Evolutionary conservation across 2,888 invertebrate species (phyloP), one percentile per base, ranked within the genome.

Genomic region (Caradrina clavipalpis): DNA sequence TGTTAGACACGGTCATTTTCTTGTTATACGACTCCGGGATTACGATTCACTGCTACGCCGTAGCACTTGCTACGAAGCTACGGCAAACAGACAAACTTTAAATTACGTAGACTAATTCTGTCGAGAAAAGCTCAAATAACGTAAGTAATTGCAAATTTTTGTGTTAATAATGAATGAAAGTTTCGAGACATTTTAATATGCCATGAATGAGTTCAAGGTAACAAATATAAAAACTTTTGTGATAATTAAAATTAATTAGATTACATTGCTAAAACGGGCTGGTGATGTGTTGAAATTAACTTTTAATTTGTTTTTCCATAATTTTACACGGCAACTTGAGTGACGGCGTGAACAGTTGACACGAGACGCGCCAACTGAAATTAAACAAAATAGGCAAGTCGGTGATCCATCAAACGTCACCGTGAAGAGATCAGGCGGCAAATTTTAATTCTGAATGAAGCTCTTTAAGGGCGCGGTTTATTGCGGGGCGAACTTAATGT

Each of bases 371-470:
- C 35, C 56, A 69, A 55, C 56, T 58, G 72, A 84, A 86, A 87
- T 86, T 79, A 87, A 89, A 87, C 87, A 90, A 87, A 89, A 88
- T 89, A 86, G 85, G 87, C 88, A 87, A 90, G 88, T 90, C 87
- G 88, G 93, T 94, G 91, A 95, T 95, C 94, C 94, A 94, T 95
- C 95, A 95, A 88, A 89, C 89, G 94, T 92, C 94, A 91, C 88
- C 88, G 85, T 79, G 88, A 65, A 85, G 91, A 93, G 94, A 94
- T 95, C 94, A 92, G 92, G 89, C 93, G 91, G 92, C 92, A 95
- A 96, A 96, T 95, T 95, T 96, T 95, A 95, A 95, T 96, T 95
- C 94, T 89, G 92, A 92, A 91, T 92, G 92, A 92, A 91, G 89
- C 92, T 92, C 90, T 94, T 94, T 92, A 93, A 93, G 92, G 93